A percentile compares a stretch with the other conserved stretches of the same genome.
phyloP scores from a whole-genome alignment of 2,888 invertebrate genomes.

The Subacronicta megacephala region DNA sequence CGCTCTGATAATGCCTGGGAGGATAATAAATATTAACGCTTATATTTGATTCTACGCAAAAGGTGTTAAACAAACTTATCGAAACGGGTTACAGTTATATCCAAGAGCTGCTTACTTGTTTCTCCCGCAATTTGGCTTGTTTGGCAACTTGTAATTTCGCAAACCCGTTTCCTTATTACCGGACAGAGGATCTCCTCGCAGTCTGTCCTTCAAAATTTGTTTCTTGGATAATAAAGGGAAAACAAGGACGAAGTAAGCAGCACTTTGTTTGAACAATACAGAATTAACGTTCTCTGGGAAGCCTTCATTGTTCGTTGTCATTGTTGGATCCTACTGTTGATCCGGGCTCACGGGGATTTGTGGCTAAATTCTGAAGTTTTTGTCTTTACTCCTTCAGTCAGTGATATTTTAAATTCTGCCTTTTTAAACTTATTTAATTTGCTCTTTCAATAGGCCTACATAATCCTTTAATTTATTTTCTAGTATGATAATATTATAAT shows the following conservation, averaged over 20 bases:
- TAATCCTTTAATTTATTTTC: too few species aligned
- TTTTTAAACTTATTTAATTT: too few species aligned
- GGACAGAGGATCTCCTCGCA: slow-evolving; percentile 20
- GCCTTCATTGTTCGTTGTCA: slow-evolving; percentile 34
- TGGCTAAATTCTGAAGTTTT: slow-evolving; percentile 22
- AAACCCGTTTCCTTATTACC: slow-evolving; percentile 42
- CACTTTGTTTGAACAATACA: slow-evolving; percentile 41
- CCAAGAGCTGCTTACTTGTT: slow-evolving; percentile 23
- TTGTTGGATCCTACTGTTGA: slow-evolving; percentile 40
- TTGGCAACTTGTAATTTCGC: slow-evolving; percentile 46
- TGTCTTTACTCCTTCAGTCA: slow-evolving; percentile 4
- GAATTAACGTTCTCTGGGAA: slow-evolving; percentile 35
- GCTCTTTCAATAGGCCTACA: too few species aligned
- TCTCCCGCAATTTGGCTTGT: slow-evolving; percentile 37
- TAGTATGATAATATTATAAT: too few species aligned
- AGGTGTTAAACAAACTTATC: slow-evolving; percentile 33
- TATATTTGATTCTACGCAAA: slow-evolving; percentile 30
- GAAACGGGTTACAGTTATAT: slow-evolving; percentile 33
- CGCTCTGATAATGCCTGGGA: slow-evolving; percentile 70
- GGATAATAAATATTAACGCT: slow-evolving; percentile 52
- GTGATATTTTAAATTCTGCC: slow-evolving; percentile 19
- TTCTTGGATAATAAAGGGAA: slow-evolving; percentile 36
- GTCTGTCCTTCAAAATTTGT: slow-evolving; percentile 45
- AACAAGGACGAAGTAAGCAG: slow-evolving; percentile 34
- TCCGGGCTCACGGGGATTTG: slow-evolving; percentile 38